Base-by-base conservation (phyloP, 2,113 vertebrate species). In the Chinchilla lanigera region DNA sequence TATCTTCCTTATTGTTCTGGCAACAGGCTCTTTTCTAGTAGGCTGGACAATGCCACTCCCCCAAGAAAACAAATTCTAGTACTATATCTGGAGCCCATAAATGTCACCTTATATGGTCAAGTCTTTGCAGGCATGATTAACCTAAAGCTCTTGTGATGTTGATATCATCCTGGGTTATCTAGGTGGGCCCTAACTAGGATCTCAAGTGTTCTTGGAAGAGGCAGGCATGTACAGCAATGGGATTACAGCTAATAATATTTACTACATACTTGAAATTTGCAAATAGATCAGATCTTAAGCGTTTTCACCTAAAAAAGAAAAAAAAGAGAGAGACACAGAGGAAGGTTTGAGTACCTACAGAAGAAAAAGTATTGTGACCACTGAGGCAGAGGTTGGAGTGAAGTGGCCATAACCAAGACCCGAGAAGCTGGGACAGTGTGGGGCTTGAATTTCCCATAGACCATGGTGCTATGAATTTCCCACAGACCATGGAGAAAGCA, bases 401-500 rank as follows among this genome's bases (percentile, higher is more conserved):
- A 67, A 38, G 35, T 12, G 38, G 17, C 61, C 65, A 35, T 61
- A 24, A 61, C 38, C 10, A 11, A 41, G 35, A 26, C 47, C 56
- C 35, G 30, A 81, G 30, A 71, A 89, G 11, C 67, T 69, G 30
- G 38, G 38, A n/a, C 26, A 85, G n/a, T 14, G 5, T 28, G 12
- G 12, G 7, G 35, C 33, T 0, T 4, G 38, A 65, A 47, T 71
- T 54, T 56, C 11, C 75, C 12, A 16, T 47, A 58, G 8, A 75
- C 26, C 28, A 4, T 61, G 56, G n/a, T n/a, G n/a, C n/a, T n/a
- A n/a, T 4, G 38, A 65, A 47, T 71, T 54, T 56, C 11, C 75
- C 12, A 16, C 38, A 58, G 8, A 75, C 26, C 28, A 4, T 2
- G 0, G 44, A 77, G 30, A 24, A 13, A 28, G 47, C 0, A 0